Conservation (phyloP, 2,888 invertebrate genomes). For the Rotaria magnacalcarata region DNA sequence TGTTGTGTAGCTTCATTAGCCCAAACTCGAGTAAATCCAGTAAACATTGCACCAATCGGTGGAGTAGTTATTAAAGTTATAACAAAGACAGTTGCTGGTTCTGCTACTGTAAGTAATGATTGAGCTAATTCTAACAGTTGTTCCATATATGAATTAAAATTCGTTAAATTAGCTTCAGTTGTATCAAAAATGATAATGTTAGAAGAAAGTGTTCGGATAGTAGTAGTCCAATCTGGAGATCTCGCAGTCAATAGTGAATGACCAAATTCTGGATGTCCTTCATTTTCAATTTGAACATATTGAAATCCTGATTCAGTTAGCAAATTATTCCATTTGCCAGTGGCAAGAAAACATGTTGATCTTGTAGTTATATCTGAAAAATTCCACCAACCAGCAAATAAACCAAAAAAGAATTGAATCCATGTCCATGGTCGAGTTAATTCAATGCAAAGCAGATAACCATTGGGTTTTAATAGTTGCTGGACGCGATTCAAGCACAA, state of each 20-base stretch:
- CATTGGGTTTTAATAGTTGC: conserved; percentile 7
- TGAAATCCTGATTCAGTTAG: conserved; percentile 3
- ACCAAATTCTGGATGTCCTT: conserved; percentile 5
- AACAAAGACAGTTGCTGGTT: not conserved
- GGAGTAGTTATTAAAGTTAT: not conserved
- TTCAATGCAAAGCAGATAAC: conserved; percentile 5
- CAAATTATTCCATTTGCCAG: not conserved
- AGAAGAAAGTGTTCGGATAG: not conserved
- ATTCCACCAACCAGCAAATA: conserved; percentile 28
- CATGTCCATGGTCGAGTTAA: conserved; percentile 35
- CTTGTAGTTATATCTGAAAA: not conserved
- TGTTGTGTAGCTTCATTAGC: conserved; percentile 19
- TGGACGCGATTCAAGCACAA: conserved; percentile 21
- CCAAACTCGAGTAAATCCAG: conserved; percentile 30
- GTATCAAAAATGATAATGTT: not conserved
- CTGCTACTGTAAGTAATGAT: not conserved
- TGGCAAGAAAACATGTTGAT: conserved; percentile 21
- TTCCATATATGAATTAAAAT: not conserved
- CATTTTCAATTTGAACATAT: not conserved
- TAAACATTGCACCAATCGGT: not conserved
- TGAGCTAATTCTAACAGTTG: conserved; percentile 22
- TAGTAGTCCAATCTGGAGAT: not conserved
- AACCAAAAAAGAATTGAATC: conserved; percentile 25
- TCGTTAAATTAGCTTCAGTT: not conserved
- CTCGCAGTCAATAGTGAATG: conserved; percentile 6